Evolutionary conservation across 2,797 vertebrate species (phyloP), one percentile per base, ranked within the genome.

Genomic region (Fringilla coelebs): DNA sequence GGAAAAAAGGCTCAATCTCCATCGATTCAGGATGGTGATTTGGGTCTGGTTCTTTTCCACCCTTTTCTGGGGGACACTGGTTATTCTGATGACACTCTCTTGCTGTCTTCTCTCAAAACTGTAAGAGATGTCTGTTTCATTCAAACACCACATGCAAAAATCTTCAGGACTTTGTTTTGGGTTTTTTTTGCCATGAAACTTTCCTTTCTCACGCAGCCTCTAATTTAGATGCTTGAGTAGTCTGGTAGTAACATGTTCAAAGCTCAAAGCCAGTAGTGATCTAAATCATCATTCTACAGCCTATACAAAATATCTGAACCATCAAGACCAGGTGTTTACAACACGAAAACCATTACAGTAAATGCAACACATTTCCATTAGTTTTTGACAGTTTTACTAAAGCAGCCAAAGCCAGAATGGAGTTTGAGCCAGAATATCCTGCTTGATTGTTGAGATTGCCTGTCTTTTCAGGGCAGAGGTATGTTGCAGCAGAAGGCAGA

Each of bases 261-360:
- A 85, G 52, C 89, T 92, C 58, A 94, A 88, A 94, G 68, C 34
- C 82, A 92, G 52, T 45, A 84, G 48, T 3, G 5, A 63, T 81
- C 34, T 55, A 88, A 93, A 79, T 94, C 45, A 32, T 88, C 49
- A 51, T 87, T 86, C 68, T 71, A 34, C 32, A 90, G 75, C 68
- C 34, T 84, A n/a, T 70, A 84, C 80, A 76, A 82, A 95, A 84
- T 57, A 89, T 58, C 63, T 57, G 63, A 84, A 74, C 80, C 85
- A 66, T 79, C 41, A 49, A 70, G 90, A 75, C 62, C 70, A 86
- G 76, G 79, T 95, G 76, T 96, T 96, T 93, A 93, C 89, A 96
- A 46, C 79, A 93, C 55, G 79, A 86, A 96, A 95, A 57, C 77
- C 15, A 0, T 89, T 93, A 86, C 32, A 76, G 66, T 89, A 86